Base-by-base conservation (phyloP, 2,113 vertebrate species). In the Notechis scutatus region DNA sequence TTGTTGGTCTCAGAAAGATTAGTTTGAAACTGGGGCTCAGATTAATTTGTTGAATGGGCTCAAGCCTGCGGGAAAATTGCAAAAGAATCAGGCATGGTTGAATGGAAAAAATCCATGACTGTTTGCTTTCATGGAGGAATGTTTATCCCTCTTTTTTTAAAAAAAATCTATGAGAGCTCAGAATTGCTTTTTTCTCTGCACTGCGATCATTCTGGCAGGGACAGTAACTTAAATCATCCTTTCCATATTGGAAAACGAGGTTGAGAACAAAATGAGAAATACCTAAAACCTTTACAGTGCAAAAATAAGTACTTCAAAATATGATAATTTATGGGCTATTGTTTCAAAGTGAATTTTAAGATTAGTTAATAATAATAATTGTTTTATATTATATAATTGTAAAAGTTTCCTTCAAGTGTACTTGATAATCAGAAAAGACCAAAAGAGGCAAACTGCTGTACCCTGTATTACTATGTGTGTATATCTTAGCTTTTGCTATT, bases 101-200 rank as follows among this genome's bases (percentile, higher is more conserved):
- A 98, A 95, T 97, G 96, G 96, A 95, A 96, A 92, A 97, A 98
- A 97, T 95, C 96, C 96, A 95, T 91, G 96, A 97, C 96, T 98
- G 97, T 98, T 98, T 98, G 97, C 96, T 97, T 96, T 97, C 95
- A 96, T 96, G 93, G 97, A 97, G 97, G 98, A 98, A 98, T 98
- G 96, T 97, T 97, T 96, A 97, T 96, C 96, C 97, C 92, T 95
- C 47, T 91, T 12, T 96, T 96, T 93, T 97, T 96, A 8, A 47
- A 47, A 47, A 47, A 97, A 96, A 95, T 95, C 94, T 97, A 87
- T 90, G 95, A 94, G 96, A 95, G 93, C 96, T 94, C 34, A 95
- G 92, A 89, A 74, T 90, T 96, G 92, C 0, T 61, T 20, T 93
- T 95, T 96, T 94, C 92, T 14, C 92, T 90, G 87, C 85, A 55